phyloP scores from a whole-genome alignment of 2,113 vertebrate genomes.

The Daboia siamensis region DNA sequence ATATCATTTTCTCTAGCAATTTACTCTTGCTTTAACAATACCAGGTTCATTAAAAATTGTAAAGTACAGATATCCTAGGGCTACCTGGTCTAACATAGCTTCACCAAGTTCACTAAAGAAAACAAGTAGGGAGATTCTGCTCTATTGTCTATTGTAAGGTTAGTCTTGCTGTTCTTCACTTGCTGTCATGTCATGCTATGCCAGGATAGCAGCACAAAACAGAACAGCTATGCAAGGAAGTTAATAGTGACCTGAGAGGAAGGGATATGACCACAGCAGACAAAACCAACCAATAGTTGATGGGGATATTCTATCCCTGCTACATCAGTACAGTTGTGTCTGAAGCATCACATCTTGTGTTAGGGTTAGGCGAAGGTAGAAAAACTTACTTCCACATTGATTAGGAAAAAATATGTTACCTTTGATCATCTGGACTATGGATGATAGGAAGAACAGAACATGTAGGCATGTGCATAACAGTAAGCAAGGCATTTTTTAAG shows the following conservation, averaged over 20 bases:
- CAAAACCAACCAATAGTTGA: not conserved
- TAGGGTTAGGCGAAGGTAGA: not conserved
- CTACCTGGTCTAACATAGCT: not conserved
- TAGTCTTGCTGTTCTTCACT: not conserved
- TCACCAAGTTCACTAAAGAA: not conserved
- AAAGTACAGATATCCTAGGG: not conserved
- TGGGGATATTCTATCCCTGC: not conserved
- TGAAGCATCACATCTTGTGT: not conserved
- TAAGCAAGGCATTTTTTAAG: not conserved
- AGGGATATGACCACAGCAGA: not conserved
- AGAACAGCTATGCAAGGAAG: not conserved
- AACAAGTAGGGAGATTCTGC: not conserved
- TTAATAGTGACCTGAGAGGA: not conserved
- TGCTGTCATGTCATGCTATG: not conserved
- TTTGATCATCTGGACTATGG: not conserved
- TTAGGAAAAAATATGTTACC: not conserved
- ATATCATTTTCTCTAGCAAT: not conserved
- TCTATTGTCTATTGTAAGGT: not conserved
- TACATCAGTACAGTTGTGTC: not conserved
- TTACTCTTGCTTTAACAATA: not conserved
- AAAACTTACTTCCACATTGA: not conserved
- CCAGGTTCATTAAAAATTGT: not conserved
- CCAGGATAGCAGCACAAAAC: not conserved
- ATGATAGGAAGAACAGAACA: not conserved
- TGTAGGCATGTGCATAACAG: not conserved